These are phyloP conservation scores for Malacoraja senta DNA, from an alignment of 2,797 vertebrate genomes.

Conservation along the genomic window DNA sequence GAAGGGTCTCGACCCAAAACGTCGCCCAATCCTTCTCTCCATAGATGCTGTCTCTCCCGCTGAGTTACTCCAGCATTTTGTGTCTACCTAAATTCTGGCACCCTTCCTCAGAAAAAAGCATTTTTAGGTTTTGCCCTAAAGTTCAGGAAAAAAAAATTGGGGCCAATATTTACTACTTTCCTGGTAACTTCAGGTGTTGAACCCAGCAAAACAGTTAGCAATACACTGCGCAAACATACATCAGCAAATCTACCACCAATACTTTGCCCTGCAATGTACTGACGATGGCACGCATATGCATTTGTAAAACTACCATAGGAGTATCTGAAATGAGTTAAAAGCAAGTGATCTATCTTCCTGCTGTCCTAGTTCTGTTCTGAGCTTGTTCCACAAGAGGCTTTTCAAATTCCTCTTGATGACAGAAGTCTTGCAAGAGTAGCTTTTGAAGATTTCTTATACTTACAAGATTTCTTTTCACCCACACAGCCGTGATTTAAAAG, in stretches of 20 bases:
- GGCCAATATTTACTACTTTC: not conserved
- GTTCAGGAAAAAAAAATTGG: not conserved
- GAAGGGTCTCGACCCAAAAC: no score
- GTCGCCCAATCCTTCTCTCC: no score
- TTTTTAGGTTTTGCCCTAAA: not conserved
- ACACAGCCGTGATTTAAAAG: conserved; percentile 10
- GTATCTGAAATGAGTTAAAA: not conserved
- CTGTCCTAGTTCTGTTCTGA: not conserved
- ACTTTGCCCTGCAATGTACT: not conserved
- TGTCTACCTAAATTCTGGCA: not conserved
- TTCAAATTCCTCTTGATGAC: not conserved
- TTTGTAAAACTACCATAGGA: not conserved
- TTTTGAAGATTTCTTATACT: conserved; percentile 2
- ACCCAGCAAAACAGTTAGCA: not conserved
- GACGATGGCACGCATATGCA: not conserved
- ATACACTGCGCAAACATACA: not conserved
- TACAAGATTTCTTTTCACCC: not conserved
- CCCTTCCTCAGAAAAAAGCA: not conserved
- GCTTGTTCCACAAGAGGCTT: not conserved
- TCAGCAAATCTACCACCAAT: not conserved
- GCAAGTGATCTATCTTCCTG: not conserved
- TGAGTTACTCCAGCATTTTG: no score
- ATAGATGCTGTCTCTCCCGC: no score
- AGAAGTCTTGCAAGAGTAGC: conserved; percentile 5
- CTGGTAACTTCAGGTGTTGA: not conserved